Base-by-base conservation (phyloP, 2,888 invertebrate species). In the Amitus sp. region DNA sequence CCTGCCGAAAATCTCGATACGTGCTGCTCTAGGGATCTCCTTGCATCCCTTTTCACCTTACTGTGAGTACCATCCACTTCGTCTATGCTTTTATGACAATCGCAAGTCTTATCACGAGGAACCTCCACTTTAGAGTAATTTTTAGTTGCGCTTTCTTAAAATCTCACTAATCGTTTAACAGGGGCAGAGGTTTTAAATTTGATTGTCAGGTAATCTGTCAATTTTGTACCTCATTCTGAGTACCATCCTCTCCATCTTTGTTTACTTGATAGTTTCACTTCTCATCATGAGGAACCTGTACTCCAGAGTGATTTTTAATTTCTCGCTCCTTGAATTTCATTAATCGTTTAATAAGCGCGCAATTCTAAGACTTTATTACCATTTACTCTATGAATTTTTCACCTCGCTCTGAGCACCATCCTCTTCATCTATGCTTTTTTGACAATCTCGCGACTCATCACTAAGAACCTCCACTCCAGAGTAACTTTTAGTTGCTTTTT, bases 1-100 rank as follows among this genome's bases (percentile, higher is more conserved):
- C 37, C 15, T 37, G 18, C 37, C n/a, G 42, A 20, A 18, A 13
- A 20, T 42, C 42, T 42, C 19, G 42, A 12, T 10, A 42, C 42
- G 42, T 20, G 42, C 9, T 42, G 18, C 19, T 42, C 12, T 20
- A 7, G 42, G 18, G 42, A 42, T 7, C 42, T n/a, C 19, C 42
- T 10, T 13, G 7, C 18, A 5, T 13, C 37, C 2, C 2, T 13
- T n/a, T 42, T 18, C 3, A 42, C 20, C 3, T 18, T 4, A 42
- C 5, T 9, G 42, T 42, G 42, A 42, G 42, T 42, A 42, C 18
- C 42, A 37, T 37, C 2, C 2, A 15, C 18, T 5, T 37, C 5
- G 5, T 17, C 15, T 4, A 13, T 13, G 4, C n/a, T 37, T 5
- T 15, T 10, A 7, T 13, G 30, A 3, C n/a, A n/a, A 30, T 30